Base-by-base conservation (phyloP, 2,888 invertebrate genomes). In the Macrophya alboannulata region DNA sequence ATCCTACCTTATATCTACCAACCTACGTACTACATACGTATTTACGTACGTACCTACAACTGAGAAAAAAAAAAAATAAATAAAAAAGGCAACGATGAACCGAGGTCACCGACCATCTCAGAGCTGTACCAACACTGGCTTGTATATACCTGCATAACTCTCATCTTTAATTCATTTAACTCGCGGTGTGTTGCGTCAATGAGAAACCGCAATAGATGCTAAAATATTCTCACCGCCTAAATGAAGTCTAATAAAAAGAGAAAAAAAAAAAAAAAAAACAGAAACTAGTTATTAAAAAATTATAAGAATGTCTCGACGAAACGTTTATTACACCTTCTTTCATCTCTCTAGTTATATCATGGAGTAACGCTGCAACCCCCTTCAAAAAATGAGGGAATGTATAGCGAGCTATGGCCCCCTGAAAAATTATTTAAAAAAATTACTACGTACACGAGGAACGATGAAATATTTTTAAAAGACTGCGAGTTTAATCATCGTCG, bases 101-200 rank as follows among this genome's bases (percentile, higher is more conserved):
- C 21, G 81, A 81, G 81, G 81, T 62, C 81, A 51, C 21, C 81
- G 81, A 81, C 81, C 81, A 81, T 81, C 12, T 62, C 81, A 21
- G n/a, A 21, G 43, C 43, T 72, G 4, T 9, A 55, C n/a, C n/a
- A n/a, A n/a, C 51, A 5, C 43, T 43, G 3, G 45, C 59, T 37
- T 45, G 15, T 74, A 40, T n/a, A n/a, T 55, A 55, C 55, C 72
- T 40, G 6, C 43, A 10, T 9, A 9, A n/a, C 10, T 9, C 59
- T 81, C 81, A 81, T 81, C 81, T 81, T 81, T 81, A 81, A 81
- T 81, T 81, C 81, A 81, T 81, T 37, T n/a, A 68, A 48, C 62
- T 62, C n/a, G 31, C 3, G 59, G n/a, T 21, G 62, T 43, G 40
- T 77, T 77, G 81, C 81, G 81, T 81, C 62, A 81, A 81, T 62